phyloP scores from a whole-genome alignment of 2,888 invertebrate species.

The Andrena praecox region DNA sequence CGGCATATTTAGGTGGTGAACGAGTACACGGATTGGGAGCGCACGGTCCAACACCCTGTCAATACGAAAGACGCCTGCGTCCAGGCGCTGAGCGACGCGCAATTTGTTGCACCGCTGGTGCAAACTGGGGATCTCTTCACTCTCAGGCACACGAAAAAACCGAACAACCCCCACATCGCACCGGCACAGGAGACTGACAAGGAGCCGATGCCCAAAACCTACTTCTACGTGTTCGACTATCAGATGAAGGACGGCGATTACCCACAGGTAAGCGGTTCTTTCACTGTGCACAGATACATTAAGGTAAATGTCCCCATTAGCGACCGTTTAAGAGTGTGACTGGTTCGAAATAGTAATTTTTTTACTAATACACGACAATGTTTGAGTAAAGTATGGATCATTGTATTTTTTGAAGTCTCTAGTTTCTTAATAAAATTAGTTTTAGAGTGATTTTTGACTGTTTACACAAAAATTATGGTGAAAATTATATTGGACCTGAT shows the following conservation, averaged over 20 bases:
- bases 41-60: constrained; percentile 95
- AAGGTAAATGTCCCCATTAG: no score
- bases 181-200: constrained; percentile 86
- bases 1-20: constrained; percentile 87
- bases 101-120: constrained; percentile 96
- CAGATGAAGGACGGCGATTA: constrained; percentile 96
- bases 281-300: not conserved
- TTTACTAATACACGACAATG: no score
- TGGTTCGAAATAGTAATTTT: no score
- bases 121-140: constrained; percentile 93
- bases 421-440: no score
- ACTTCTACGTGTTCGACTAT: constrained; percentile 96
- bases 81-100: constrained; percentile 96
- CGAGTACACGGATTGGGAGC: constrained; percentile 99
- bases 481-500: no score
- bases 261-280: constrained; percentile 89
- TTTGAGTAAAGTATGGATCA: no score
- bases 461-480: no score
- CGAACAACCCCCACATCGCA: constrained; percentile 88
- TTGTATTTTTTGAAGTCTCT: no score
- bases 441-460: no score
- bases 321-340: no score
- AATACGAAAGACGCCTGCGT: constrained; percentile 95
- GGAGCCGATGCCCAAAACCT: constrained; percentile 90
- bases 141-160: constrained; percentile 80